phyloP scores from a whole-genome alignment of 2,888 invertebrate genomes.

The Drosophila algonquin region DNA sequence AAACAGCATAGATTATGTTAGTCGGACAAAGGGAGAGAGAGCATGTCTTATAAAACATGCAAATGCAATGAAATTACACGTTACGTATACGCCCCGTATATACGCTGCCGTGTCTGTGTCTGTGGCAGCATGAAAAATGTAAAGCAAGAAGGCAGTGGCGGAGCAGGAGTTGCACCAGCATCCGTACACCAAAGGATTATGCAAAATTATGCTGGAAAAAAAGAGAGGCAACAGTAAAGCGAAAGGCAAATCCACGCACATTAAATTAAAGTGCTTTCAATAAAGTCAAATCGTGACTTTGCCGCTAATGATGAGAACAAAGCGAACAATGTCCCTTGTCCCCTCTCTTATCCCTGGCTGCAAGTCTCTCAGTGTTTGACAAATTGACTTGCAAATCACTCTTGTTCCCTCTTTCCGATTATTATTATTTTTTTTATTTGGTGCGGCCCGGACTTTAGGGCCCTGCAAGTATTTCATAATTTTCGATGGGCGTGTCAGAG shows the following conservation, averaged over 20 bases:
- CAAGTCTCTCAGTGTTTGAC: constrained; percentile 50
- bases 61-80: constrained; percentile 78
- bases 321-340: constrained; percentile 5
- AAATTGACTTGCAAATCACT: constrained; percentile 77
- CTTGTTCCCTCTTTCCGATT: constrained; percentile 1
- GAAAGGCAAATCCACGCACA: constrained; percentile 69
- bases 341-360: not conserved
- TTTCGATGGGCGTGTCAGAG: constrained; percentile 27
- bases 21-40: constrained; percentile 5
- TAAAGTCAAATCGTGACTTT: constrained; percentile 81
- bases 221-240: constrained; percentile 21
- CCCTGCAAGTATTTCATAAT: constrained; percentile 46
- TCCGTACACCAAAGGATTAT: constrained; percentile 68
- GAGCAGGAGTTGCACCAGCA: constrained; percentile 16
- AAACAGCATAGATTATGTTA: constrained; percentile 59
- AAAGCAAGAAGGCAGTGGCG: constrained; percentile 16
- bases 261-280: constrained; percentile 80
- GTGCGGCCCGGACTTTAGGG: not conserved
- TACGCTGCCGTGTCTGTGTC: too few species aligned
- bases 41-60: constrained; percentile 64
- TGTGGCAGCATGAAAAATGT: constrained; percentile 39
- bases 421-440: constrained; percentile 48
- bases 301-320: constrained; percentile 77
- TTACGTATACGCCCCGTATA: constrained; percentile 69
- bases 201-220: constrained; percentile 70